These are phyloP conservation scores for Drosophila melanosoma DNA, from an alignment of 2,888 invertebrate genomes.

Conservation along the genomic window DNA sequence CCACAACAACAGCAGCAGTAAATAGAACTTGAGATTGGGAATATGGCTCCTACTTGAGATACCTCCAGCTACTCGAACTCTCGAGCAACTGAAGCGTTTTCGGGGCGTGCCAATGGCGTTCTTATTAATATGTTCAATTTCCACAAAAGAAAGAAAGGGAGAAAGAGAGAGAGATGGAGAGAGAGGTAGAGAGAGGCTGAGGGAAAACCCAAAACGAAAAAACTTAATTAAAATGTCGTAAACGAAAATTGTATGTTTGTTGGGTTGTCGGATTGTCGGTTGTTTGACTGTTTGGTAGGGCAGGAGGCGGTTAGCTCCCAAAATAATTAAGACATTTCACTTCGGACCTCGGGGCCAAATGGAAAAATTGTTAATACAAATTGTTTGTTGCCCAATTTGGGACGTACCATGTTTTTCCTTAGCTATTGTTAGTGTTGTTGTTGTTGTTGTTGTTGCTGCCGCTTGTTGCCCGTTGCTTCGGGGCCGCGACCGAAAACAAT, in stretches of 20 bases:
- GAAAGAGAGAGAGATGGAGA: conserved; percentile 5
- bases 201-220: conserved; percentile 53
- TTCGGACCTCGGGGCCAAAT: conserved; percentile 57
- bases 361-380: conserved; percentile 76
- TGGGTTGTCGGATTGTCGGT: conserved; percentile 46
- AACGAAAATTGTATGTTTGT: conserved; percentile 77
- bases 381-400: conserved; percentile 76
- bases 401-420: conserved; percentile 47
- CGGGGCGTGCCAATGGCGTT: conserved; percentile 77
- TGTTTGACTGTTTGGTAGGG: conserved; percentile 25
- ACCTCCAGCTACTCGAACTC: conserved; percentile 2
- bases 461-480: conserved; percentile 37
- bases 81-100: conserved; percentile 44
- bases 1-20: conserved; percentile 6
- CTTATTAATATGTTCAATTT: conserved; percentile 77
- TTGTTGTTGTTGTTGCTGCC: conserved; percentile 24
- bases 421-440: conserved; percentile 35
- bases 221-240: conserved; percentile 81
- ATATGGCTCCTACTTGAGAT: conserved; percentile 15
- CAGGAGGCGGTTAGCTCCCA: conserved; percentile 65
- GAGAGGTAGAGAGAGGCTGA: not conserved
- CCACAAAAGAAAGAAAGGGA: conserved; percentile 33
- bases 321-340: conserved; percentile 79
- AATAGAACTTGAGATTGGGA: conserved; percentile 6
- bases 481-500: conserved; percentile 77